These are phyloP conservation scores for Aurelia aurita DNA, from an alignment of 30 jellyfish, hydroid and myxozoan species.

Conservation along the genomic window DNA sequence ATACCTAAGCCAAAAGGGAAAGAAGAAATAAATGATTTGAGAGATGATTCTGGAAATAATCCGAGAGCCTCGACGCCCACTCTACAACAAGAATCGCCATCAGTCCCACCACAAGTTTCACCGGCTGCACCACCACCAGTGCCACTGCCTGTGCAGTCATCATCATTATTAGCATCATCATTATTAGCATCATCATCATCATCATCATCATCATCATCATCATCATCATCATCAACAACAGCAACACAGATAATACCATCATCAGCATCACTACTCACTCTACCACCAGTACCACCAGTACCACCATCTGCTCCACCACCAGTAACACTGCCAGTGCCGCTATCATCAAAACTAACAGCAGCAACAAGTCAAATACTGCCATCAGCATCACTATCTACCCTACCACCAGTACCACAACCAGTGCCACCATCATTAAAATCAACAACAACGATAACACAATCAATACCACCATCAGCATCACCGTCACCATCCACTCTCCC, in stretches of 20 bases:
- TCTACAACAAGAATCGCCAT: too few species aligned
- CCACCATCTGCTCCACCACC: conserved; percentile 49
- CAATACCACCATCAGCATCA: background rate
- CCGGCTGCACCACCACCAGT: too few species aligned
- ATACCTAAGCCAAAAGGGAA: too few species aligned
- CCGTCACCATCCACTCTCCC: background rate
- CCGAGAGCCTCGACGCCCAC: too few species aligned
- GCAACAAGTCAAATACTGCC: conserved; percentile 40
- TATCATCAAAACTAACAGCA: conserved; percentile 38
- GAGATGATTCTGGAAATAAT: too few species aligned
- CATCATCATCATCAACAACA: conserved; percentile 41
- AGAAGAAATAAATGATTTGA: too few species aligned
- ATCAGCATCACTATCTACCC: conserved; percentile 18
- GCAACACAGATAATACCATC: conserved; percentile 32
- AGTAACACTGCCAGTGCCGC: conserved; percentile 15
- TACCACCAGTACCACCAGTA: conserved; percentile 50
- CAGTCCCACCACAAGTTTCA: too few species aligned
- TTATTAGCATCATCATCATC: background rate
- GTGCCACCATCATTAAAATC: conserved; percentile 7
- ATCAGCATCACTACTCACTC: conserved; percentile 34
- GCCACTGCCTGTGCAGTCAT: too few species aligned
- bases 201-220: background rate
- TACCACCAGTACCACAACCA: conserved; percentile 11
- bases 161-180: background rate
- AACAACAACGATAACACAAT: conserved; percentile 24